Evolutionary conservation across 2,797 vertebrate species (phyloP).

Genomic region (Vultur gryphus): DNA sequence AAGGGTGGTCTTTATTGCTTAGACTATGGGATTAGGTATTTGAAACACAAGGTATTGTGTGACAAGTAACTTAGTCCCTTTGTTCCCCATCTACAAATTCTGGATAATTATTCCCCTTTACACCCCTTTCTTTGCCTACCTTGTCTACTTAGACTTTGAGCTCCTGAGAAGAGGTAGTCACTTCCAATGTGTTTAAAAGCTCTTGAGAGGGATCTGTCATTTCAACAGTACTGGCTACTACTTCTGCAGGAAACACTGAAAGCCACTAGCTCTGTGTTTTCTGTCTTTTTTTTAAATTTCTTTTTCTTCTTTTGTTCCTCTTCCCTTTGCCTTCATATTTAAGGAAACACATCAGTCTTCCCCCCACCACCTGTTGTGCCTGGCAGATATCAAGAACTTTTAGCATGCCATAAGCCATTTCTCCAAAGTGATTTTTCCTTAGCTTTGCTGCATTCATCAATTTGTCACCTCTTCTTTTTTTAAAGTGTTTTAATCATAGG

Average conservation of each 20-base stretch:
- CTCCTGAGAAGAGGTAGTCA: neutral
- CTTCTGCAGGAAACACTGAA: neutral
- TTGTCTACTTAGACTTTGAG: neutral
- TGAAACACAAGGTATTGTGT: neutral
- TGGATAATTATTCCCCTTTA: neutral
- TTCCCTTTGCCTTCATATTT: neutral
- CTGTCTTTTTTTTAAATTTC: rapidly evolving
- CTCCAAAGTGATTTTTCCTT: neutral
- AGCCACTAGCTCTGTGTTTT: neutral
- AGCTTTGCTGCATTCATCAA: neutral
- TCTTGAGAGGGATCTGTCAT: neutral
- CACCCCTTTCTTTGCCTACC: neutral
- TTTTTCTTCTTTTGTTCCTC: neutral
- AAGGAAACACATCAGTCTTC: neutral
- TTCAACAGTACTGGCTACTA: neutral
- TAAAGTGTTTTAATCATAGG: neutral
- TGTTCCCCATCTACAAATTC: neutral
- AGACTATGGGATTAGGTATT: neutral
- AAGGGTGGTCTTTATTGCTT: neutral
- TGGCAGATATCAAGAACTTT: neutral
- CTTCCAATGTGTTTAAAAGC: neutral
- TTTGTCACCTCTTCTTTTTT: neutral
- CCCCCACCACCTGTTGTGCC: neutral
- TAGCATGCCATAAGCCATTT: neutral
- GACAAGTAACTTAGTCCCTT: neutral